phyloP scores from a whole-genome alignment of 2,797 vertebrate genomes.

The Heterohyrax brucei region DNA sequence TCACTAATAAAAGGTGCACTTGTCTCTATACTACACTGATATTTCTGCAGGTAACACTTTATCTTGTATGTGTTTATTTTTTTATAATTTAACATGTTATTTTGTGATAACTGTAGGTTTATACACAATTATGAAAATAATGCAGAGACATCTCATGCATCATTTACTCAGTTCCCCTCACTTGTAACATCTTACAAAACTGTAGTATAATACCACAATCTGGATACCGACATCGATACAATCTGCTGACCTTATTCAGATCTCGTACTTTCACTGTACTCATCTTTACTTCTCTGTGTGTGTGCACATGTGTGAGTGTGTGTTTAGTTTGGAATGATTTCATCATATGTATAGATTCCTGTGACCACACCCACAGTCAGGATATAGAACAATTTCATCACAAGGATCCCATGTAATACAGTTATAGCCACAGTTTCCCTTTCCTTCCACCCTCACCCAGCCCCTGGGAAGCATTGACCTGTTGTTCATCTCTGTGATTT shows the following conservation, averaged over 20 bases:
- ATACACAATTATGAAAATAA: neutral
- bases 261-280: neutral
- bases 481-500: too few species aligned
- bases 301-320: too few species aligned
- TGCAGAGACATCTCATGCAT: neutral
- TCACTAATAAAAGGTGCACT: neutral
- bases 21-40: neutral
- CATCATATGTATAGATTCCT: neutral
- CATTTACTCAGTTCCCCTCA: rapidly evolving
- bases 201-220: rapidly evolving
- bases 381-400: neutral
- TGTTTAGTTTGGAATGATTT: neutral
- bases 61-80: neutral
- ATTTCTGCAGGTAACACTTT: neutral
- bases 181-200: neutral
- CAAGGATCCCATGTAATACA: neutral
- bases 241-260: neutral
- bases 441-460: rapidly evolving
- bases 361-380: rapidly evolving
- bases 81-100: neutral
- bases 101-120: neutral
- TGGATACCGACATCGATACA: rapidly evolving
- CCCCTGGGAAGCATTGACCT: too few species aligned
- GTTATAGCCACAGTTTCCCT: neutral
- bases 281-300: neutral